Base-by-base conservation (phyloP, 2,797 vertebrate species). In the Pagetopsis macropterus region DNA sequence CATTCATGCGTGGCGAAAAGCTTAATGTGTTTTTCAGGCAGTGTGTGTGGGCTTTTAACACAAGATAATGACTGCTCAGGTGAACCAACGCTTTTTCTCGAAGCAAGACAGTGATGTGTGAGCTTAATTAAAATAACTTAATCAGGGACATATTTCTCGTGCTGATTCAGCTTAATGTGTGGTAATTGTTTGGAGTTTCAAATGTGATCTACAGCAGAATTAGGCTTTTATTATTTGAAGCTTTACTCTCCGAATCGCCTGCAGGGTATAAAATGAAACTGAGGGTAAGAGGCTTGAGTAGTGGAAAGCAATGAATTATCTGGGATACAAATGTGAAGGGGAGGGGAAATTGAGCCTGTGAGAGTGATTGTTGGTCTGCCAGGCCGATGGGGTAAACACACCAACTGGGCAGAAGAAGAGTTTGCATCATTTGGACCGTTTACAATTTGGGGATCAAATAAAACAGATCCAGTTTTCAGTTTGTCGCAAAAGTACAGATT, bases 291-390 rank as follows among this genome's bases (percentile, higher is more conserved):
- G 27, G 41, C 7, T 11, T 3, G 16, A 57, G 59, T 7, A 58
- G 43, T 46, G 66, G 49, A 70, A 70, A 76, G 66, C 9, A 41
- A 15, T 15, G 44, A 72, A 54, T 50, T 64, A 63, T 67, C 62
- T 15, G 48, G 1, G 45, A 10, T 8, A 21, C 41, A 19, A 17
- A 40, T 58, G 54, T 46, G 37, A 37, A 61, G 3, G 33, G 4
- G 41, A 57, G n/a, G 4, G 40, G 21, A 54, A 21, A 52, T 7
- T 3, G 6, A 41, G 21, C 44, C 14, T 23, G n/a, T 48, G 51
- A 17, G 57, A 67, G 1, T 45, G 33, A 64, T 13, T 19, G 40
- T 21, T 41, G 23, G 0, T 31, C 21, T 62, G 60, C 50, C 37
- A 76, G 2, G 3, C 46, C 16, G 40, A 0, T 15, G 27, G 45